Percentiles rank a stretch among this genome's conserved stretches.
These are phyloP conservation scores for Triplophysa bombifrons DNA, from an alignment of 2,797 vertebrate genomes.

Conservation along the genomic window DNA sequence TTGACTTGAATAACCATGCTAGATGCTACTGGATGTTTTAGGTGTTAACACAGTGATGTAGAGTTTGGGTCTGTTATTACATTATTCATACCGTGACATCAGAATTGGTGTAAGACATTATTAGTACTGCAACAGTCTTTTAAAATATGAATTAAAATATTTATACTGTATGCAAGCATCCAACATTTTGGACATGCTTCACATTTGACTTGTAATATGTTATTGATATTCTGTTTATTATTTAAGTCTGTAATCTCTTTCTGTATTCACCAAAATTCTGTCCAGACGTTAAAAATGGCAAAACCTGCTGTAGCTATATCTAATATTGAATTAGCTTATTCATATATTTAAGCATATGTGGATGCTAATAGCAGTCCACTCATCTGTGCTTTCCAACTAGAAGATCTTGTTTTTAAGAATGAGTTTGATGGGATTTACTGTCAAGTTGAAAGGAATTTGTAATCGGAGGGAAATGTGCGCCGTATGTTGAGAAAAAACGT, in stretches of 20 bases:
- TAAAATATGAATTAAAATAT: not conserved
- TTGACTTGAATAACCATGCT: not conserved
- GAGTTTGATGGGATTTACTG: not conserved
- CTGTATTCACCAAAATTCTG: too few relatives aligned
- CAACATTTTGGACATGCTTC: too few relatives aligned
- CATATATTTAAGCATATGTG: not conserved
- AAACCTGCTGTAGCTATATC: not conserved
- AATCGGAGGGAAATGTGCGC: constrained; percentile 42
- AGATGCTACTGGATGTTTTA: not conserved
- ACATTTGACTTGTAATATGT: too few relatives aligned
- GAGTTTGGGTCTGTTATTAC: not conserved
- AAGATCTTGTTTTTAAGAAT: constrained; percentile 2
- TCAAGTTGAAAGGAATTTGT: not conserved
- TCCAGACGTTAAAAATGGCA: too few relatives aligned
- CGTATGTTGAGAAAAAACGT: constrained; percentile 8
- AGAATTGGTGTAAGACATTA: not conserved
- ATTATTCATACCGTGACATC: not conserved
- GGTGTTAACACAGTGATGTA: not conserved
- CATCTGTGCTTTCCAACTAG: not conserved
- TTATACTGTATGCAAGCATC: too few relatives aligned
- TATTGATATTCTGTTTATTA: too few relatives aligned
- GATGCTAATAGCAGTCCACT: not conserved
- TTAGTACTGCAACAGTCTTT: not conserved
- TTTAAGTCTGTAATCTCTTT: too few relatives aligned
- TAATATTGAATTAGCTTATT: not conserved